Conservation (phyloP, 2,113 vertebrate genomes). For the Falco punctatus region DNA sequence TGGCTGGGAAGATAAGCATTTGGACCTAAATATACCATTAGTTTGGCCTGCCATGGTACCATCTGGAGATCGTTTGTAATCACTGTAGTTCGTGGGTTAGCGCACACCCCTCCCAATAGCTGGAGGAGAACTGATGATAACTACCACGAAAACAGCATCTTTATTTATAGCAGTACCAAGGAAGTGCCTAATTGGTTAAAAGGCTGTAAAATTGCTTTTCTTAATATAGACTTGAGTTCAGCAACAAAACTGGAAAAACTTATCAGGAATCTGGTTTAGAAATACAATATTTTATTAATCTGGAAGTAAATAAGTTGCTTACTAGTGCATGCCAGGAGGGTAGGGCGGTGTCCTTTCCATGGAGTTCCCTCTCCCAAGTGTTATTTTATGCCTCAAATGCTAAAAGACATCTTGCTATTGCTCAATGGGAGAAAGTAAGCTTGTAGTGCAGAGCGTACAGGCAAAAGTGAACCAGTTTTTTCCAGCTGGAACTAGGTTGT, state of each 20-base stretch:
- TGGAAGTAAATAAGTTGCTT: constrained; percentile 1
- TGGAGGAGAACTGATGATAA: not conserved
- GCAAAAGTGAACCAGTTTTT: constrained; percentile 70
- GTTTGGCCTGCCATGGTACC: not conserved
- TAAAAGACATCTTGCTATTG: constrained; percentile 14
- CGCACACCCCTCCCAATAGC: not conserved
- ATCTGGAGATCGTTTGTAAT: constrained; percentile 54
- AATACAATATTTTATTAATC: not conserved
- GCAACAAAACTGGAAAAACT: constrained; percentile 22
- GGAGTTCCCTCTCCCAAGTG: not conserved
- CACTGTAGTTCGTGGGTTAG: not conserved
- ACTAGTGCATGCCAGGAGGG: not conserved
- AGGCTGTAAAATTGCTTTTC: constrained; percentile 24
- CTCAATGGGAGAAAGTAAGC: constrained; percentile 44
- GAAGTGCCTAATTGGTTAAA: constrained; percentile 30
- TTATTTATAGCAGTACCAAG: constrained; percentile 27
- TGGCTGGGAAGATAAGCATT: not conserved
- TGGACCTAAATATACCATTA: not conserved
- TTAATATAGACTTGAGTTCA: constrained; percentile 3
- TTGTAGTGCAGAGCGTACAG: constrained; percentile 34
- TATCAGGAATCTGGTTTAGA: not conserved
- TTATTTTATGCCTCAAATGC: not conserved
- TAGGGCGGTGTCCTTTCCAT: not conserved
- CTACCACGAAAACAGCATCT: not conserved
- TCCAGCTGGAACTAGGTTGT: constrained; percentile 79